Conservation (phyloP, 2,888 invertebrate genomes). For the Andricus quercusramuli region DNA sequence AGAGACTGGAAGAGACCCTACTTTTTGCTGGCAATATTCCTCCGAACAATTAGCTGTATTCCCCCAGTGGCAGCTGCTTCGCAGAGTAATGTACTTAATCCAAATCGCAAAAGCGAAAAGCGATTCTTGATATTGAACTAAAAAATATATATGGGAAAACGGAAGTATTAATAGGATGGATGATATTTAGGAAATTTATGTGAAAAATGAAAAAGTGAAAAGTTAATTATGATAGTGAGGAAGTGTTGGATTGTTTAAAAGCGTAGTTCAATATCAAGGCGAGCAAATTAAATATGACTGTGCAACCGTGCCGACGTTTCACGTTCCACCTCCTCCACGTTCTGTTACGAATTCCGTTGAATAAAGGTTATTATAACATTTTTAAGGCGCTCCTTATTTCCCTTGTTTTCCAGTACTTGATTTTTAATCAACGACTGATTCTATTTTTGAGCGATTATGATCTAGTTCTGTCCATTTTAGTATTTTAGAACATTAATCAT, state of each 20-base stretch:
- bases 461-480: no score
- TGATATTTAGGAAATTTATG: background rate
- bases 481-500: no score
- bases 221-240: background rate
- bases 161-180: background rate
- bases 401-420: background rate
- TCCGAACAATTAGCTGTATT: constrained; percentile 43
- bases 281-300: constrained; percentile 26
- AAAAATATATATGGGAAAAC: background rate
- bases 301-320: constrained; percentile 58
- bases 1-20: constrained; percentile 30
- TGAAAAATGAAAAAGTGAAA: background rate
- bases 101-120: constrained; percentile 2
- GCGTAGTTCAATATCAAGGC: constrained; percentile 29
- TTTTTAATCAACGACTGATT: background rate
- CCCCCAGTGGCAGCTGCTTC: constrained; percentile 8
- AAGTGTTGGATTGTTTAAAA: constrained; percentile 7
- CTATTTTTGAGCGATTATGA: no score
- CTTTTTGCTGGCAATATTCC: constrained; percentile 42
- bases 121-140: constrained; percentile 38
- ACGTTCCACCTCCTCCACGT: constrained; percentile 63
- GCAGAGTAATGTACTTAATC: constrained; percentile 24
- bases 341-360: constrained; percentile 73
- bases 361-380: constrained; percentile 72
- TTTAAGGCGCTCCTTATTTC: constrained; percentile 38